Base-by-base conservation (phyloP, 2,797 vertebrate genomes). In the Myotis vivesi region DNA sequence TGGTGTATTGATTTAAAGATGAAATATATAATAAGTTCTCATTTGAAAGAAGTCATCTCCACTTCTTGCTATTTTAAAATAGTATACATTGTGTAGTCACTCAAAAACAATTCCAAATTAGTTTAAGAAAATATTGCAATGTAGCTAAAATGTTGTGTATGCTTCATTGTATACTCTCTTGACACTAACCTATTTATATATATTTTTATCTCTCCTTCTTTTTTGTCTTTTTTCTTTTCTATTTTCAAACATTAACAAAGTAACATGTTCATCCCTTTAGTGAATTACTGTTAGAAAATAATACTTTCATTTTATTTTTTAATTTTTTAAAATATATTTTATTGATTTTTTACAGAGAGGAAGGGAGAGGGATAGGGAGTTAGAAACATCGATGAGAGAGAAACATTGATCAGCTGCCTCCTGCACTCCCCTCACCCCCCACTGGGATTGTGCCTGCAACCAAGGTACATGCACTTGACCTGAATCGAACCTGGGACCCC, bases 1-100 rank as follows among this genome's bases (percentile, higher is more conserved):
- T 86, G 81, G 92, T 92, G 23, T 92, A 87, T 68, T 96, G 86
- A 95, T 97, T 96, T 82, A 87, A 91, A 84, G 49, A 93, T 95
- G 51, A 96, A 94, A 89, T 81, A 79, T n/a, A 91, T 44, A 92
- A 83, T n/a, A 92, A 71, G 30, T 92, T 53, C 38, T 89, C 22
- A 71, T 86, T 94, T 87, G 62, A 20, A 94, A 93, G 25, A 85
- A 96, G 44, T 94, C 51, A 77, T 59, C 62, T 91, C 44, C 15
- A 72, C 7, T 75, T 30, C 13, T n/a, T 76, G 36, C 25, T 75
- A 83, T 53, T 95, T 94, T 76, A 80, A 96, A 85, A 87, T 51
- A 46, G 13, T 69, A 25, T 86, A 53, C 46, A 41, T 91, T 44
- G 22, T 84, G 28, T 51, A 68, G 20, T 44, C 17, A 92, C 57